Percentiles rank a stretch among this genome's conserved stretches.
These are phyloP conservation scores for Bolborhynchus lineola DNA, from an alignment of 2,113 vertebrate species.

Conservation along the genomic window DNA sequence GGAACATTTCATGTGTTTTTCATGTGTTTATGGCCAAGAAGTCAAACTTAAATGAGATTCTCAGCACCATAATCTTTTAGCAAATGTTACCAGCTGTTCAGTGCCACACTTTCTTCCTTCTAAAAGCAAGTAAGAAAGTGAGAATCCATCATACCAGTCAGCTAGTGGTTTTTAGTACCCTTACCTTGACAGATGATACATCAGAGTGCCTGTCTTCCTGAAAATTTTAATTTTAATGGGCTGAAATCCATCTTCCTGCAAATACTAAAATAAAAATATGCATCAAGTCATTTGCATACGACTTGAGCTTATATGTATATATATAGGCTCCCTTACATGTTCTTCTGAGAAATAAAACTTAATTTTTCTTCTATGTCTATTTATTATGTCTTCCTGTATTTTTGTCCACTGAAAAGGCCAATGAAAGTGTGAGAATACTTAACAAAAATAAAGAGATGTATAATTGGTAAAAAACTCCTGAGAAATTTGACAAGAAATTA, in stretches of 20 bases:
- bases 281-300: background rate
- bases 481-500: background rate
- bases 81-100: conserved; percentile 68
- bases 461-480: background rate
- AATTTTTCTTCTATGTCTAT: background rate
- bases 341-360: background rate
- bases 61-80: conserved; percentile 49
- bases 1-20: conserved; percentile 19
- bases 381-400: background rate
- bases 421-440: background rate
- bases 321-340: background rate
- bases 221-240: conserved; percentile 48
- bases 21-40: conserved; percentile 47
- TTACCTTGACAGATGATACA: conserved; percentile 56
- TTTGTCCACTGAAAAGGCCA: background rate
- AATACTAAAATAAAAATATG: conserved; percentile 30
- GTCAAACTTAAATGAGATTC: conserved; percentile 59
- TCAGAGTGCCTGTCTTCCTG: conserved; percentile 13
- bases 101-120: conserved; percentile 33
- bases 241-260: conserved; percentile 44
- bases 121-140: conserved; percentile 29
- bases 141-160: conserved; percentile 50
- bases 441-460: background rate
- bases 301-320: background rate
- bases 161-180: background rate